These are phyloP conservation scores for Tragelaphus strepsiceros DNA, from an alignment of 2,113 vertebrate genomes.

Conservation along the genomic window DNA sequence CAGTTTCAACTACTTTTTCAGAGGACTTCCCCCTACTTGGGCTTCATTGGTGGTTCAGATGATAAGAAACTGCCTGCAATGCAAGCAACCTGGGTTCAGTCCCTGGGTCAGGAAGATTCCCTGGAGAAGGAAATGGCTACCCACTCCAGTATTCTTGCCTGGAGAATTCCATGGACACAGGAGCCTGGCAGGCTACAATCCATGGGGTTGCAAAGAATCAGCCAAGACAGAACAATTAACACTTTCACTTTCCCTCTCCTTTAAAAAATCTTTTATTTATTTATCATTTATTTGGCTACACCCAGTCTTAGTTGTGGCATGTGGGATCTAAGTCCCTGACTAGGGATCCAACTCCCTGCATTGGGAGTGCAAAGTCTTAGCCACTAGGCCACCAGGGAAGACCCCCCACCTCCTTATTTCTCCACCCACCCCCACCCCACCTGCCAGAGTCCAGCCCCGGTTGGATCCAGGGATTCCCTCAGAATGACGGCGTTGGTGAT, in stretches of 20 bases:
- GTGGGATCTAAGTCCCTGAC: background rate
- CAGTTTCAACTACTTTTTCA: background rate
- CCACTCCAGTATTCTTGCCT: background rate
- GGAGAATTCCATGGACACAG: background rate
- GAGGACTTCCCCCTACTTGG: background rate
- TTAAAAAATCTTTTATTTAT: background rate
- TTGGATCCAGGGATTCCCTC: no score
- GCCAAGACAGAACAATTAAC: background rate
- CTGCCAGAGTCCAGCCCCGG: background rate
- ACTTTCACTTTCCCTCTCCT: background rate
- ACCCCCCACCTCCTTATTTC: background rate
- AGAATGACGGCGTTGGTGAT: no score
- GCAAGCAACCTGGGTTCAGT: background rate
- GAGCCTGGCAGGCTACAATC: background rate
- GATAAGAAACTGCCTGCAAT: background rate
- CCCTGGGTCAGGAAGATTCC: background rate
- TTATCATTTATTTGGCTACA: background rate
- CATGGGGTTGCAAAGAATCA: background rate
- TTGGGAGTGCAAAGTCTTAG: background rate
- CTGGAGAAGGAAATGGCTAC: background rate
- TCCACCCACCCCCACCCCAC: background rate
- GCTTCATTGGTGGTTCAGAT: background rate
- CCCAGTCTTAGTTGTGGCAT: background rate
- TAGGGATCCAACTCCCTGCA: background rate
- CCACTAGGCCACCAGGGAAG: background rate